Conservation (phyloP, 1,140 invertebrate genomes). For the Orussus abietinus region DNA sequence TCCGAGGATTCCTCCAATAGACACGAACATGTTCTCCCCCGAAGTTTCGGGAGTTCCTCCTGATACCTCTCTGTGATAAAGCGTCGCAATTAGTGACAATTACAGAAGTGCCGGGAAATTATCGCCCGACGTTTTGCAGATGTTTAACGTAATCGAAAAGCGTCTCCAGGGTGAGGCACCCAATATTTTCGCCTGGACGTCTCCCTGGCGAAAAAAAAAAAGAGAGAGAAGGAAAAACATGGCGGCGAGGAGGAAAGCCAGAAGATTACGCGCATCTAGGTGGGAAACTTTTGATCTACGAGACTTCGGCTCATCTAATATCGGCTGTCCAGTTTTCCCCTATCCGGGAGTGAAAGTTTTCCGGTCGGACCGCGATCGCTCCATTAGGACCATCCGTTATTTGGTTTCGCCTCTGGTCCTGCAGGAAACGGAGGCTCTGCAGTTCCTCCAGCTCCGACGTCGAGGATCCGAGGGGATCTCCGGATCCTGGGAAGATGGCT, state of each 20-base stretch:
- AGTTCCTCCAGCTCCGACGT: conserved; percentile 1
- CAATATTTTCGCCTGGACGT: too few relatives aligned
- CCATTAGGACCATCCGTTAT: conserved; percentile 37
- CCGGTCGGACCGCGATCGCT: conserved; percentile 26
- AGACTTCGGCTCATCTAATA: conserved; percentile 18
- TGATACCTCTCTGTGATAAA: too few relatives aligned
- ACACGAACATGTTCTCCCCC: too few relatives aligned
- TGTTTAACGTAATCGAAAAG: too few relatives aligned
- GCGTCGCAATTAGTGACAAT: too few relatives aligned
- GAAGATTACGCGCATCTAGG: conserved; percentile 18
- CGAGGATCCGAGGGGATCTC: too few relatives aligned
- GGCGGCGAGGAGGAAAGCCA: not conserved
- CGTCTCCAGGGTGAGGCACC: too few relatives aligned
- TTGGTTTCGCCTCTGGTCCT: conserved; percentile 27
- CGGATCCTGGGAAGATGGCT: conserved; percentile 19
- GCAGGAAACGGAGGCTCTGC: not conserved
- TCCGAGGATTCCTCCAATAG: too few relatives aligned
- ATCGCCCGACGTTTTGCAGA: too few relatives aligned
- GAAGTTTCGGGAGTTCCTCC: too few relatives aligned
- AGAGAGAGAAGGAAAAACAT: not conserved
- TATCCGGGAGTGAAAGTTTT: conserved; percentile 19
- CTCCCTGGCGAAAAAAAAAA: too few relatives aligned
- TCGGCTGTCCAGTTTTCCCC: conserved; percentile 5
- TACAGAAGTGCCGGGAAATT: too few relatives aligned
- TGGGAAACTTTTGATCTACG: conserved; percentile 37